Conservation (phyloP, 2,113 vertebrate species). For the Arenaria interpres region DNA sequence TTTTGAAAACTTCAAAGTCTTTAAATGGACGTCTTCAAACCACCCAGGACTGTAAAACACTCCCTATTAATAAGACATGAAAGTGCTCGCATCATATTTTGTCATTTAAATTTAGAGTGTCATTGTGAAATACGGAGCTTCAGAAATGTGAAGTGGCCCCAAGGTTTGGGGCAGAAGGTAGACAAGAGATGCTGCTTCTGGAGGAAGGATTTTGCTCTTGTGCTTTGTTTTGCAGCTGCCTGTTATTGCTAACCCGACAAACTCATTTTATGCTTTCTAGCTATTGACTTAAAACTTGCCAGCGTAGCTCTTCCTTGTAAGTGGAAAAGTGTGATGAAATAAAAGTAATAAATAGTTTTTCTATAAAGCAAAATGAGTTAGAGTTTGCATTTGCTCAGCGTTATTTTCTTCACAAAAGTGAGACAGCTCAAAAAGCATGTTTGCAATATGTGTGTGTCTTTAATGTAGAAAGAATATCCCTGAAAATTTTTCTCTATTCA, state of each 20-base stretch:
- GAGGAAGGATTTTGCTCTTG: neutral
- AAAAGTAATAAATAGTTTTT: neutral
- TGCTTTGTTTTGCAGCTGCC: conserved; percentile 9
- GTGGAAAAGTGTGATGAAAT: neutral
- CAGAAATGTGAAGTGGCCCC: neutral
- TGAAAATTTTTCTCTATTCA: neutral
- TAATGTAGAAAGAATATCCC: neutral
- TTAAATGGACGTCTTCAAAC: neutral
- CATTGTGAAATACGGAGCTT: neutral
- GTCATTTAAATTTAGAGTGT: neutral
- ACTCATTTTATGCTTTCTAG: conserved; percentile 35
- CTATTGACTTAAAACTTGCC: neutral
- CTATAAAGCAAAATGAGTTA: neutral
- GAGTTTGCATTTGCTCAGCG: neutral
- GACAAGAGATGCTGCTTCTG: conserved; percentile 7
- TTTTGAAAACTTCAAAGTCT: conserved; percentile 10
- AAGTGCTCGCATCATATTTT: neutral
- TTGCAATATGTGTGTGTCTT: neutral
- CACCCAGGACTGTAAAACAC: neutral
- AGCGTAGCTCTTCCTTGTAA: neutral
- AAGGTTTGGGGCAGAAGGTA: neutral
- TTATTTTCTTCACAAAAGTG: neutral
- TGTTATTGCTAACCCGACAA: conserved; percentile 49
- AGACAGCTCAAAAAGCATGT: neutral
- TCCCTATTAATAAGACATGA: neutral